Conservation (phyloP, 2,113 vertebrate species). For the Entomyzon cyanotis region DNA sequence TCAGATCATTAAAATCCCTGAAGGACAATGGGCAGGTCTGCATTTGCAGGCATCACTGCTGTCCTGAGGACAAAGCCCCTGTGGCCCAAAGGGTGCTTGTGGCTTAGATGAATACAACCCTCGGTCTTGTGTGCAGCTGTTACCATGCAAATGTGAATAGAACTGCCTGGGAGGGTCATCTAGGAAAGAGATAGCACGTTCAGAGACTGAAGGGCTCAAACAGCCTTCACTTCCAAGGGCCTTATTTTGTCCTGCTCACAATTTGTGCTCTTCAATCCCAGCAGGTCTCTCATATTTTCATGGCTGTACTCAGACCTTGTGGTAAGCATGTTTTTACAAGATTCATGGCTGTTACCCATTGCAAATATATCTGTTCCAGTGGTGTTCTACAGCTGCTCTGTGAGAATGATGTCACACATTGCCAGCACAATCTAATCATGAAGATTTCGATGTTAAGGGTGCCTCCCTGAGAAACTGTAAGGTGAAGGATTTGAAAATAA, state of each 20-base stretch:
- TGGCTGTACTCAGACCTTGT: not conserved
- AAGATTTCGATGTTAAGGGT: not conserved
- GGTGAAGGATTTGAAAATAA: not conserved
- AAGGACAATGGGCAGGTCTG: not conserved
- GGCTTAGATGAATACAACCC: not conserved
- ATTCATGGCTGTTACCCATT: not conserved
- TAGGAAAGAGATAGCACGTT: not conserved
- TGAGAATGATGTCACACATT: not conserved
- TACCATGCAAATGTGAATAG: not conserved
- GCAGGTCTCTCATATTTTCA: not conserved
- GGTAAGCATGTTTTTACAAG: not conserved
- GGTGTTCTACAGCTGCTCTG: not conserved
- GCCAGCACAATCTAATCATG: not conserved
- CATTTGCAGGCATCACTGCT: not conserved
- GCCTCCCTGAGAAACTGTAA: not conserved
- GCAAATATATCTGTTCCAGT: not conserved
- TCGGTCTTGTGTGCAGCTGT: not conserved
- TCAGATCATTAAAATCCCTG: not conserved
- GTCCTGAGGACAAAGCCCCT: not conserved
- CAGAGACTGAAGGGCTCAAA: not conserved
- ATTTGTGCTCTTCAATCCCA: not conserved
- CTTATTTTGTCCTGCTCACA: not conserved
- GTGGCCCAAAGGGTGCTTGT: not conserved
- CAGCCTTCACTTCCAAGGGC: not conserved
- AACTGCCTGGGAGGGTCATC: not conserved